These are phyloP conservation scores for Hippolais icterina DNA, from an alignment of 2,113 vertebrate genomes.

Conservation along the genomic window DNA sequence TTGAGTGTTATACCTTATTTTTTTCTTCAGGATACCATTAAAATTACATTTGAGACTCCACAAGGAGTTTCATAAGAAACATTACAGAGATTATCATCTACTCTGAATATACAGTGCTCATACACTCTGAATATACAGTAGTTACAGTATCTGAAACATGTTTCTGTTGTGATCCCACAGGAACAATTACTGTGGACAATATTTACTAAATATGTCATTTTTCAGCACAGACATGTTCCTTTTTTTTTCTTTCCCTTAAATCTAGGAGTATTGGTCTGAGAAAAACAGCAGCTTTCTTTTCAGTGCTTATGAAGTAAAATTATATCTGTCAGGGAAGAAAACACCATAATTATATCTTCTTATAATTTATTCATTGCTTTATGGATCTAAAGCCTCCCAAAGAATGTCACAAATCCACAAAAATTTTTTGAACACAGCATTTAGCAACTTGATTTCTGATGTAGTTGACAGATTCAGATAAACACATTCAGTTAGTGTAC, in stretches of 20 bases:
- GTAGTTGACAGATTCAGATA: constrained; percentile 67
- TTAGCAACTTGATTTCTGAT: constrained; percentile 68
- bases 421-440: constrained; percentile 64
- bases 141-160: constrained; percentile 23
- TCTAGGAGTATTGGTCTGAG: neutral
- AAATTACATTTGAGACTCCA: constrained; percentile 20
- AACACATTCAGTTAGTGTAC: neutral
- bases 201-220: constrained; percentile 68
- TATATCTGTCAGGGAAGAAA: constrained; percentile 75
- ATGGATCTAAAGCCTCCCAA: constrained; percentile 68
- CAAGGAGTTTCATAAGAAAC: constrained; percentile 30
- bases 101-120: neutral
- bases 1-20: neutral
- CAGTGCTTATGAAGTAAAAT: constrained; percentile 61
- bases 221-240: constrained; percentile 26
- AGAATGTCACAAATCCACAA: constrained; percentile 63
- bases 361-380: constrained; percentile 78
- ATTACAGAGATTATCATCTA: constrained; percentile 12
- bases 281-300: constrained; percentile 55
- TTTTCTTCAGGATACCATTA: constrained; percentile 10
- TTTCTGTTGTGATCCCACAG: constrained; percentile 45
- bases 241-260: neutral
- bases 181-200: constrained; percentile 54
- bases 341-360: constrained; percentile 76
- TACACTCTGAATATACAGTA: neutral